Conservation (phyloP, 2,888 invertebrate species). For the Drosophila putrida region DNA sequence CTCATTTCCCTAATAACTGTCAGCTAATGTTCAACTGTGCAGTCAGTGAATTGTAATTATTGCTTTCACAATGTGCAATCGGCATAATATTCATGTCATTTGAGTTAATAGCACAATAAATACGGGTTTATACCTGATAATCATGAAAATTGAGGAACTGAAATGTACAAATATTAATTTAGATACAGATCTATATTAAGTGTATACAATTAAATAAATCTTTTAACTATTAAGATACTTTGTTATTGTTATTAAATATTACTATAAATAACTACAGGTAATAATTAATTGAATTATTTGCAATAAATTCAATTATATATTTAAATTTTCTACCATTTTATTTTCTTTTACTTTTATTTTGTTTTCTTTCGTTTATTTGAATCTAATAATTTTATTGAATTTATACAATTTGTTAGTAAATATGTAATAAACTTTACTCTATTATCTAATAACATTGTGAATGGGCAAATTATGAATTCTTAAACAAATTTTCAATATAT, state of each 20-base stretch:
- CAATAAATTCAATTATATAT: too few relatives aligned
- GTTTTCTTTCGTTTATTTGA: too few relatives aligned
- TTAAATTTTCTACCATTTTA: too few relatives aligned
- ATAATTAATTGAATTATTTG: too few relatives aligned
- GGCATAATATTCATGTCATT: neutral
- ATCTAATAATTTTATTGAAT: too few relatives aligned
- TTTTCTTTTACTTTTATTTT: too few relatives aligned
- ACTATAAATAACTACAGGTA: too few relatives aligned
- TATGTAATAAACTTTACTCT: too few relatives aligned
- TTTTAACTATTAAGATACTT: neutral
- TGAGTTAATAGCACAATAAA: neutral
- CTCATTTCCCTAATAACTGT: neutral
- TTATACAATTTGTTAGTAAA: too few relatives aligned
- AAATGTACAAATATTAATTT: neutral
- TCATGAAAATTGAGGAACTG: neutral
- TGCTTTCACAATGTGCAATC: slow-evolving; percentile 11
- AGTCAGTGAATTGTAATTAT: slow-evolving; percentile 14
- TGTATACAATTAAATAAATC: neutral
- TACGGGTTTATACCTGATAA: neutral
- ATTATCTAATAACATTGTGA: too few relatives aligned
- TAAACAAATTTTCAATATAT: too few relatives aligned
- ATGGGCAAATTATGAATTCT: too few relatives aligned
- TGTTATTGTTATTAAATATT: neutral
- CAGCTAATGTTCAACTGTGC: slow-evolving; percentile 22
- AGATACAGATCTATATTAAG: neutral